Conservation (phyloP, 2,888 invertebrate genomes). For the Scaptomyza flava region DNA sequence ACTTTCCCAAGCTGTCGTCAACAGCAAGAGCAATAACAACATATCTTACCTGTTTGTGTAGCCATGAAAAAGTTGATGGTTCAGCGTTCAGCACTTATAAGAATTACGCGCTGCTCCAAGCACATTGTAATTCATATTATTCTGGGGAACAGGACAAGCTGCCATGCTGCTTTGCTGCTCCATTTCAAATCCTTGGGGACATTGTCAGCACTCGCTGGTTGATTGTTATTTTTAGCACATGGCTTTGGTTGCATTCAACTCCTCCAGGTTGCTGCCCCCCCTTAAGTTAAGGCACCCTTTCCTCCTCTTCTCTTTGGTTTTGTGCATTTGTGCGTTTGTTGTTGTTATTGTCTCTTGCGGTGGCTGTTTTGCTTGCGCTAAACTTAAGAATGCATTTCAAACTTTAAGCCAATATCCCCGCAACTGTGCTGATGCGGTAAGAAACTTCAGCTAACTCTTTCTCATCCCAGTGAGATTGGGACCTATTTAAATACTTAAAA, state of each 20-base stretch:
- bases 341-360: slow-evolving; percentile 26
- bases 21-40: too few species aligned
- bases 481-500: not conserved
- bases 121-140: slow-evolving; percentile 77
- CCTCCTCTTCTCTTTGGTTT: too few species aligned
- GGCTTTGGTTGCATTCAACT: slow-evolving; percentile 11
- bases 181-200: slow-evolving; percentile 66
- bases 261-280: slow-evolving; percentile 33
- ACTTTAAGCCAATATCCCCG: slow-evolving; percentile 43
- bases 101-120: slow-evolving; percentile 67
- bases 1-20: slow-evolving; percentile 46
- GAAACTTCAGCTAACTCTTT: not conserved
- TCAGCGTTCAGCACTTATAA: slow-evolving; percentile 50
- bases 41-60: slow-evolving; percentile 2
- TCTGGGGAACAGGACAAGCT: slow-evolving; percentile 8
- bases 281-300: not conserved
- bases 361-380: slow-evolving; percentile 17
- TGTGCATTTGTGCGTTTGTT: too few species aligned
- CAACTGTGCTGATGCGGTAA: not conserved
- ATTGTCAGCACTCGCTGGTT: slow-evolving; percentile 19
- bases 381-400: slow-evolving; percentile 33
- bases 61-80: slow-evolving; percentile 9
- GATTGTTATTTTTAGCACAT: slow-evolving; percentile 50
- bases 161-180: slow-evolving; percentile 2
- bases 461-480: too few species aligned